Evolutionary conservation across 2,797 vertebrate genomes (phyloP), one percentile per base, ranked within the genome.

Genomic region (Nannoperca australis): DNA sequence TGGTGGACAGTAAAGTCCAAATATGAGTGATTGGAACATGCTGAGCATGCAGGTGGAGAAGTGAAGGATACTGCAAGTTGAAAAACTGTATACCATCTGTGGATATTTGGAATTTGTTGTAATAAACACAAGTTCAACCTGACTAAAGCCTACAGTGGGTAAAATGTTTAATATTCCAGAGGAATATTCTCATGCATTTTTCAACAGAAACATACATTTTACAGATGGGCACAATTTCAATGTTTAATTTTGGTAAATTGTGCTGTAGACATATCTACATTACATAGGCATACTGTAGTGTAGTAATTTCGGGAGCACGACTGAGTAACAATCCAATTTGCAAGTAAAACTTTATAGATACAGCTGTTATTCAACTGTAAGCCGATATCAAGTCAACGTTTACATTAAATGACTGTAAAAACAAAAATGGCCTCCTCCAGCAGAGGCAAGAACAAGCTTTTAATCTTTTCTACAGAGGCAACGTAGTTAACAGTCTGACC

Each of bases 361-460:
- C 47, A 50, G 15, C 17, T 24, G 14, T 53, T 27, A 7, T 15
- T 44, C 3, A 68, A 30, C 34, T 7, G 17, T 2, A 10, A 42
- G 3, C 18, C 1, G 40, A 40, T 6, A 24, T 44, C 1, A 14
- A 58, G 24, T 58, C 27, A 34, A 7, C 3, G 5, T 50, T 50
- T 22, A 17, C 34, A 59, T 59, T 8, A 8, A 32, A 7, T 2
- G 0, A 20, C 32, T 51, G 18, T 17, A n/a, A 62, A 27, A 47
- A 15, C 20, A 34, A 64, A 77, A 32, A 66, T 8, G 5, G 63
- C 50, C 56, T 64, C 40, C 53, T 76, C 20, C 51, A 27, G 53
- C 58, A 72, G 20, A 45, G 24, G 13, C 61, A 49, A n/a, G 22
- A 11, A 17, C 42, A 53, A 34, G 70, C 44, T 40, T 20, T 13